phyloP scores from a whole-genome alignment of 2,888 invertebrate genomes.

The Andrena chrysosceles region DNA sequence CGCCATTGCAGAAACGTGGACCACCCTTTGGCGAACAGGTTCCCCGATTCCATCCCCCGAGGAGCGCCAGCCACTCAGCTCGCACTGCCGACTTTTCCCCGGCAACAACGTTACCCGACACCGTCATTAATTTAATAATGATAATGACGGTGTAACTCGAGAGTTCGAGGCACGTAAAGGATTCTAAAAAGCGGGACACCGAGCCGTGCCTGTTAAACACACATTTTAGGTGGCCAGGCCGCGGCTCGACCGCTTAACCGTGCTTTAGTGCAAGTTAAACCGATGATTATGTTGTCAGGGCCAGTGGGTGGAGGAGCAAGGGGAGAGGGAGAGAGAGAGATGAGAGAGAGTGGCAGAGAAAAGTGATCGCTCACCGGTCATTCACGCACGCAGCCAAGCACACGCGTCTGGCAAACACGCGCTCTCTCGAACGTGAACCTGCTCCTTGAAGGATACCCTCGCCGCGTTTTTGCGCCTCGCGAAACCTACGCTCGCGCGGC shows the following conservation, averaged over 20 bases:
- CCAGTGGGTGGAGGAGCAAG: constrained; percentile 34
- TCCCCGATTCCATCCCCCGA: constrained; percentile 2
- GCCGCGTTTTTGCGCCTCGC: constrained; percentile 39
- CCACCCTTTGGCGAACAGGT: neutral
- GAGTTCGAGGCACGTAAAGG: constrained; percentile 27
- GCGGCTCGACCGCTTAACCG: constrained; percentile 82
- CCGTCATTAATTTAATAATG: constrained; percentile 58
- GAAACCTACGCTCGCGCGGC: constrained; percentile 48
- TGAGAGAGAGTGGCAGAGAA: constrained; percentile 64
- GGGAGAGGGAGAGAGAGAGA: constrained; percentile 73
- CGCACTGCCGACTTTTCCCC: neutral
- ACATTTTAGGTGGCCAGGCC: constrained; percentile 82
- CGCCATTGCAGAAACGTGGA: neutral
- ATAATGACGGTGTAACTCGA: constrained; percentile 62
- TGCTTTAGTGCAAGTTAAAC: constrained; percentile 83
- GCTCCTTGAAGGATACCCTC: constrained; percentile 23
- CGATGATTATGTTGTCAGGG: constrained; percentile 85
- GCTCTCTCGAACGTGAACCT: neutral
- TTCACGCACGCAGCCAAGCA: constrained; percentile 51
- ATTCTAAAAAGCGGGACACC: constrained; percentile 45
- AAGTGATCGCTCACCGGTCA: constrained; percentile 83
- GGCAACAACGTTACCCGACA: constrained; percentile 42
- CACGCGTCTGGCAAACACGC: constrained; percentile 2
- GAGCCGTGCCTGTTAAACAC: constrained; percentile 77
- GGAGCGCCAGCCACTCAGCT: constrained; percentile 6